Conservation (phyloP, 1,140 invertebrate genomes). For the Frieseomelitta varia region DNA sequence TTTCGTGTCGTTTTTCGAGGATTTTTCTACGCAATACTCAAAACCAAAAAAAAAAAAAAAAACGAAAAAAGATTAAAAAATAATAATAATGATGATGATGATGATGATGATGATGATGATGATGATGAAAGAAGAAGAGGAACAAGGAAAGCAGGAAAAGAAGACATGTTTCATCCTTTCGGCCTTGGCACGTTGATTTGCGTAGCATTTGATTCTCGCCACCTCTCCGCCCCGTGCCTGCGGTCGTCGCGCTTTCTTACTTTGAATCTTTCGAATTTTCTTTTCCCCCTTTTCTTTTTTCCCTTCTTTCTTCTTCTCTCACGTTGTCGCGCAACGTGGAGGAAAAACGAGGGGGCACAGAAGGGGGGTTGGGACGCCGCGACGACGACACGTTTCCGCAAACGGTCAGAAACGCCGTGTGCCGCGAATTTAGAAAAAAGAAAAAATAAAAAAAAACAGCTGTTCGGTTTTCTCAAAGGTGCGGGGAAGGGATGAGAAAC, state of each 20-base stretch:
- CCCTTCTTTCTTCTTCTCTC: background rate
- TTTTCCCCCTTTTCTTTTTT: background rate
- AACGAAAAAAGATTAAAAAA: too few relatives aligned
- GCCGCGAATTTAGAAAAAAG: background rate
- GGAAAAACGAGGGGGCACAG: background rate
- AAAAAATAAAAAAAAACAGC: background rate
- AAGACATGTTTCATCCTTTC: conserved; percentile 22
- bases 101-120: too few relatives aligned
- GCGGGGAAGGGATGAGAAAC: conserved; percentile 13
- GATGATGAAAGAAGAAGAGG: conserved; percentile 18
- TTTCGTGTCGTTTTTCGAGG: conserved; percentile 55
- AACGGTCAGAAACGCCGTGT: background rate
- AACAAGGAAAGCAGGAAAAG: conserved; percentile 22
- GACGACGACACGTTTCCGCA: conserved; percentile 2
- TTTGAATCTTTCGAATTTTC: background rate
- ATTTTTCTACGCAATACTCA: conserved; percentile 65
- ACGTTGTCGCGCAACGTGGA: conserved; percentile 3
- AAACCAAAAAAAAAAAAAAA: background rate
- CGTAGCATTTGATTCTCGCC: conserved; percentile 11
- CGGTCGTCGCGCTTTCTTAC: conserved; percentile 16
- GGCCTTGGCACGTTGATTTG: conserved; percentile 34
- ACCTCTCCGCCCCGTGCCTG: conserved; percentile 19
- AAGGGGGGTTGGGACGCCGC: background rate
- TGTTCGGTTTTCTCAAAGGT: conserved; percentile 3
- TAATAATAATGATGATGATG: too few relatives aligned